Base-by-base conservation (phyloP, 2,797 vertebrate species). In the Hafferia zeledoni region DNA sequence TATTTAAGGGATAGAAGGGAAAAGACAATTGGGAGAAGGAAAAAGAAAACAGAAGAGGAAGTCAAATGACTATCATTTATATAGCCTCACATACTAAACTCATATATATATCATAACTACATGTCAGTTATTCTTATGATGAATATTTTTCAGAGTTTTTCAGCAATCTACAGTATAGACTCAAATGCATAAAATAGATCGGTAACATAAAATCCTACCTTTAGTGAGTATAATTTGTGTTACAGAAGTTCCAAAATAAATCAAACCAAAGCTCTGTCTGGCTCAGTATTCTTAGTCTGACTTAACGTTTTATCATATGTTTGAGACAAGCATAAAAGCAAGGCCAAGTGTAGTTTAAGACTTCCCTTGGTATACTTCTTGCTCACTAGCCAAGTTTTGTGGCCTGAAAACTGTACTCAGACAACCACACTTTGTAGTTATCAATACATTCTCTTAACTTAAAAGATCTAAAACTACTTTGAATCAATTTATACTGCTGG, bases 101-200 rank as follows among this genome's bases (percentile, higher is more conserved):
- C 12, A 16, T 22, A 28, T 53, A 30, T 31, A 43, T 30, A 16
- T 2, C 0, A 0, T 55, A 75, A 20, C 19, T 83, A 17, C 15
- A 4, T 52, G 74, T 61, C 19, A 13, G 24, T 61, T 71, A n/a
- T 55, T 78, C 2, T 50, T 35, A 28, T 31, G 39, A 61, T 43
- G 1, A 81, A 27, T 41, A 28, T 75, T 78, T 76, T 68, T n/a
- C 76, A 22, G 24, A 33, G 8, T 65, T 23, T 13, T 61, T 46
- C 27, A 71, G 15, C 30, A 68, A 31, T 39, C 25, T 67, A 27
- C 5, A 80, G 16, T 33, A 39, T n/a, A 44, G 30, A 43, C 2
- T 63, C 39, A 77, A 89, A 72, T 19, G 19, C 27, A 56, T 43
- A 43, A 71, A 80, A 47, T 13, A 83, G 24, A 30, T 17, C 16